Evolutionary conservation across 2,113 vertebrate genomes (phyloP).

Genomic region (Parus major): DNA sequence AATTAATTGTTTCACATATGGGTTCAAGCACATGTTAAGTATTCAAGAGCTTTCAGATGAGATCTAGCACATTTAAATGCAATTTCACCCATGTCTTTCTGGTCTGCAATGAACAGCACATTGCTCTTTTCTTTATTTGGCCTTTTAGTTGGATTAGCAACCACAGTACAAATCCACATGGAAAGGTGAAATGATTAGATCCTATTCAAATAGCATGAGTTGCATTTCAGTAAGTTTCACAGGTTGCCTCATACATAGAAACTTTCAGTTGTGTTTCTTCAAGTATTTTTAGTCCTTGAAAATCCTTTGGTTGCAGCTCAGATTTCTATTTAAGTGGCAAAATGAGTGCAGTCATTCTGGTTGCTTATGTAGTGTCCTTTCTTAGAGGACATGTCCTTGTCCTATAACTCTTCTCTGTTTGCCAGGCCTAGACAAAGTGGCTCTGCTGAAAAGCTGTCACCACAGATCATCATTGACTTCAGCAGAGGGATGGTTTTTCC

Average conservation of each 20-base stretch:
- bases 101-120: background rate
- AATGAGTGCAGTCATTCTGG: background rate
- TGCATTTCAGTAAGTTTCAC: background rate
- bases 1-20: background rate
- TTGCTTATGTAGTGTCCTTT: background rate
- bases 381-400: background rate
- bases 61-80: background rate
- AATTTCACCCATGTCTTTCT: background rate
- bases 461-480: background rate
- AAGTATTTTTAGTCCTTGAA: conserved; percentile 15
- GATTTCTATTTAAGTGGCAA: conserved; percentile 14
- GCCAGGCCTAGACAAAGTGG: background rate
- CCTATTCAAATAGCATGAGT: background rate
- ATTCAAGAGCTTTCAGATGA: conserved; percentile 25
- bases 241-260: background rate
- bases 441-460: conserved; percentile 30
- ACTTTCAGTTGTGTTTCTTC: background rate
- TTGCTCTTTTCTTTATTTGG: background rate
- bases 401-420: background rate
- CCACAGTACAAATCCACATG: background rate
- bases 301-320: conserved; percentile 13
- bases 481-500: background rate
- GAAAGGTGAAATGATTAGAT: background rate
- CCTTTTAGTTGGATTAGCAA: background rate
- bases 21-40: background rate